These are phyloP conservation scores for Drosophila birchii DNA, from an alignment of 2,888 invertebrate genomes.

Conservation along the genomic window DNA sequence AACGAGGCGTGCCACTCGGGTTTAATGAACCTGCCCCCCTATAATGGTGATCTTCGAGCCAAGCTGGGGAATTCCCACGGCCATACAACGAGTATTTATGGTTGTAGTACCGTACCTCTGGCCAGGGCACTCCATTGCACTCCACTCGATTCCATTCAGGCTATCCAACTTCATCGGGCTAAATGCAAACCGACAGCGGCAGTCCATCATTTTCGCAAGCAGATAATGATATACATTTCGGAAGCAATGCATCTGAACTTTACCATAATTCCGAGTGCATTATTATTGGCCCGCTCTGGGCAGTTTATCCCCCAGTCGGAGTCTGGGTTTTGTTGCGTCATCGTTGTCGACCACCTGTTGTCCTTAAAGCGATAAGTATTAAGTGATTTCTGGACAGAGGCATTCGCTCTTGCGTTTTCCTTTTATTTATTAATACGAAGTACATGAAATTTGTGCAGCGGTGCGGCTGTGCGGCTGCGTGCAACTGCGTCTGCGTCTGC, in stretches of 20 bases:
- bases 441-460: background rate
- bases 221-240: constrained; percentile 77
- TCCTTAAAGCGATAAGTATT: constrained; percentile 73
- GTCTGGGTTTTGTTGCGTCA: constrained; percentile 55
- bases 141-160: constrained; percentile 8
- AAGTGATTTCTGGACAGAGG: constrained; percentile 54
- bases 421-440: constrained; percentile 54
- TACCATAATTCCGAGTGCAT: constrained; percentile 71
- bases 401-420: constrained; percentile 14
- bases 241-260: constrained; percentile 77
- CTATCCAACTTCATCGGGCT: constrained; percentile 36
- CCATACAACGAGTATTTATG: constrained; percentile 40
- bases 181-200: constrained; percentile 60
- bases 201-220: constrained; percentile 70
- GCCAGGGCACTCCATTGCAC: constrained; percentile 11
- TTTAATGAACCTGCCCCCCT: constrained; percentile 63
- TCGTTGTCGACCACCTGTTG: constrained; percentile 67
- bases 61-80: constrained; percentile 65
- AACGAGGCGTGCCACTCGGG: constrained; percentile 60
- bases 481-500: constrained; percentile 39
- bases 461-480: constrained; percentile 42
- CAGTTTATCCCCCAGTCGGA: constrained; percentile 19
- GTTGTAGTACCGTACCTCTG: constrained; percentile 22
- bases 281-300: constrained; percentile 62
- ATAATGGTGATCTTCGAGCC: constrained; percentile 8